These are phyloP conservation scores for Labeo catla DNA, from an alignment of 2,113 vertebrate species.

Conservation along the genomic window DNA sequence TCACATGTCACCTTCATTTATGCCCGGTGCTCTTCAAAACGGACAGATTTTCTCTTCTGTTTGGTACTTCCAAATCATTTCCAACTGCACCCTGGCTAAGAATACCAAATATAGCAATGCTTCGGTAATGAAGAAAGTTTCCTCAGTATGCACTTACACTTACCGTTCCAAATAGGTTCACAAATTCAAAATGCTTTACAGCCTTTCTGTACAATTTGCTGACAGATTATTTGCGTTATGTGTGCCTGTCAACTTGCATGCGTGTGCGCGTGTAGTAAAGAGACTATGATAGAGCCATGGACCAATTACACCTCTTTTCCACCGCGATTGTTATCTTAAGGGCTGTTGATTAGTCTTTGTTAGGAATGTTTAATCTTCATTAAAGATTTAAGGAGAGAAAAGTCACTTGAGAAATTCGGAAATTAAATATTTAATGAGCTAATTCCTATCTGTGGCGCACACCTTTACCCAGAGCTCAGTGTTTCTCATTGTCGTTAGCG, in stretches of 20 bases:
- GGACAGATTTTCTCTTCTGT: conserved; percentile 32
- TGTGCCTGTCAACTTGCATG: conserved; percentile 7
- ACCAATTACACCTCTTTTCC: conserved; percentile 55
- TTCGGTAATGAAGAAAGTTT: conserved; percentile 18
- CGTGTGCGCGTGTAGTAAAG: conserved; percentile 19
- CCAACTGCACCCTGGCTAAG: conserved; percentile 11
- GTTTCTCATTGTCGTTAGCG: conserved; percentile 50
- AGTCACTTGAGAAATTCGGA: conserved; percentile 64
- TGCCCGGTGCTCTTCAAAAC: conserved; percentile 42
- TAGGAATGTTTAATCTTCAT: conserved; percentile 73
- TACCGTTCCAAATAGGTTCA: not conserved
- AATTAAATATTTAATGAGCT: conserved; percentile 74
- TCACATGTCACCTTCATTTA: conserved; percentile 60
- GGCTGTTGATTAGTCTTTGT: conserved; percentile 73
- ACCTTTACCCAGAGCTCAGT: conserved; percentile 63
- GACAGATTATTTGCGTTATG: conserved; percentile 10
- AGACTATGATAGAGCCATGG: conserved; percentile 40
- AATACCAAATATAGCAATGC: conserved; percentile 47
- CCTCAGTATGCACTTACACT: not conserved
- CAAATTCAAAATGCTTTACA: conserved; percentile 9
- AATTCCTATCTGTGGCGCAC: conserved; percentile 70
- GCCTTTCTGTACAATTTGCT: conserved; percentile 28
- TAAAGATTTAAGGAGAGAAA: conserved; percentile 73
- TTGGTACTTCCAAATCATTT: conserved; percentile 30
- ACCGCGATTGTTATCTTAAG: conserved; percentile 62